Base-by-base conservation (phyloP, 1,140 invertebrate genomes). In the Pollicipes pollicipes region DNA sequence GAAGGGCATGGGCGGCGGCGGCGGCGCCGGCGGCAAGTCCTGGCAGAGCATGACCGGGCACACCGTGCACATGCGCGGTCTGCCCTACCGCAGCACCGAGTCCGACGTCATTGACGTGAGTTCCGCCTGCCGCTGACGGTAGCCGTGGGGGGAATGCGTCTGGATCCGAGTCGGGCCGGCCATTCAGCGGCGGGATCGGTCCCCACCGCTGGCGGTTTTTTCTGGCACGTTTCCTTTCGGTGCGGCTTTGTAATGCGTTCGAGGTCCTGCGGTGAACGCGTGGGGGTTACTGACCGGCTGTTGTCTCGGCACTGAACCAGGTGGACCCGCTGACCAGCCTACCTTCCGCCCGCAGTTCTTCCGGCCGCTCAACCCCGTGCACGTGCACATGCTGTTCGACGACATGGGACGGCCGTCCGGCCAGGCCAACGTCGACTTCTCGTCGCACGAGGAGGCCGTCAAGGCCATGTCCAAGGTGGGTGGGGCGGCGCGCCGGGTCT, bases 391-490 rank as follows among this genome's bases (percentile, higher is more conserved):
- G 64, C 84, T 92, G 68, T 88, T 87, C 77, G 91, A 94, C 79
- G 86, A 86, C 76, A 87, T 85, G 76, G 90, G 91, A 24, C 82
- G 91, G 73, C 90, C 92, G 6, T 93, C 90, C 3, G 93, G 93
- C 17, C 91, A 96, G 81, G 92, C 93, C 35, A 91, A 95, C 80
- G 92, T 95, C 17, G 90, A 93, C 77, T 97, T 97, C 79, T 87
- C 85, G 4, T 86, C 85, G 69, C 90, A 94, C 75, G 90, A 94
- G 72, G 92, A 96, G 79, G 92, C 91, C 28, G 83, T 90, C 70
- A 85, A 89, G 82, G 91, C 90, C 2, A 89, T 91, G 87, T 83
- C 83, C 30, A 88, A 87, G 81, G 86, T 84, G 78, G 64, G 73
- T 73, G 68, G 81, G 74, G 81, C 80, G 72, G 76, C 75, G 66